Conservation (phyloP, 2,113 vertebrate genomes). For the Illadopsis cleaveri region DNA sequence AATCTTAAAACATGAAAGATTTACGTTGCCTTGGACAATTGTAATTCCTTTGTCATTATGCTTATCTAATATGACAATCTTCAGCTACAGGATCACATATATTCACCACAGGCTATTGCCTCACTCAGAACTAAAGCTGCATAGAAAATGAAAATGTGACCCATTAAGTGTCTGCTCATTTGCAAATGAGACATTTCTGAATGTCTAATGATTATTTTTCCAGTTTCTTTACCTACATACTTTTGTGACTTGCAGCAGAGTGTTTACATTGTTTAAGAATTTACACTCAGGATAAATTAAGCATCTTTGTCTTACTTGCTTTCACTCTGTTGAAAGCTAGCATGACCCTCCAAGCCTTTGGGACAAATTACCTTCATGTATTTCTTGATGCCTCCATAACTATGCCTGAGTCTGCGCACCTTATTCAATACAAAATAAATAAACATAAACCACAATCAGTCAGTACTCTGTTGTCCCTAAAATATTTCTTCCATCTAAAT, state of each 20-base stretch:
- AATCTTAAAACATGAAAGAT: neutral
- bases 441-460: neutral
- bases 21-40: neutral
- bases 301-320: neutral
- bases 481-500: neutral
- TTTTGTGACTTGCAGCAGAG: neutral
- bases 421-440: neutral
- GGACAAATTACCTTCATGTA: neutral
- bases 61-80: neutral
- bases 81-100: neutral
- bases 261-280: neutral
- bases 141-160: neutral
- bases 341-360: neutral
- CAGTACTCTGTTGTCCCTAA: neutral
- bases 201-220: neutral
- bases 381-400: neutral
- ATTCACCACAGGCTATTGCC: neutral
- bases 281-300: neutral
- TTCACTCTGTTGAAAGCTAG: neutral
- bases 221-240: neutral
- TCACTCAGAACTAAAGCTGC: neutral
- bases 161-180: neutral
- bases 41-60: neutral
- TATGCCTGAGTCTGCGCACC: neutral
- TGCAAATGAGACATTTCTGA: neutral